These are phyloP conservation scores for Scaptomyza polygonia DNA, from an alignment of 2,888 invertebrate genomes.

Conservation along the genomic window DNA sequence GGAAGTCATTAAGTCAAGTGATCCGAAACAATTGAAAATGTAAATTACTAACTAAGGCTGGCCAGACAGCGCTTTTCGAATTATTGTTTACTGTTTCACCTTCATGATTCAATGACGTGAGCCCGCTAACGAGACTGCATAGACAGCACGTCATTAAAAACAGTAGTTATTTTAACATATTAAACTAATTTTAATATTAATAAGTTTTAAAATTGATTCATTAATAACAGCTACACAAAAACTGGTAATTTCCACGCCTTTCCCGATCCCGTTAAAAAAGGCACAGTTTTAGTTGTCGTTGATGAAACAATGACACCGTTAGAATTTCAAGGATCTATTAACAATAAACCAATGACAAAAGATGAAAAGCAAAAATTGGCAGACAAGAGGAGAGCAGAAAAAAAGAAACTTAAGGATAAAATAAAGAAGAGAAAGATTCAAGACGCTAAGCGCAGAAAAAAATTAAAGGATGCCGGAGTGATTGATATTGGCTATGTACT, in stretches of 20 bases:
- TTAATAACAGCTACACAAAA: conserved; percentile 72
- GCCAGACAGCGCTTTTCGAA: too few species aligned
- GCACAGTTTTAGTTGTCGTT: conserved; percentile 85
- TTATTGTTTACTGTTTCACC: too few species aligned
- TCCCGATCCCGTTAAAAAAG: conserved; percentile 85
- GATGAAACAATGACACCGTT: conserved; percentile 84
- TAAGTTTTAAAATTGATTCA: too few species aligned
- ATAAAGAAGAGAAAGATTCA: conserved; percentile 62
- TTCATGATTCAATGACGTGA: too few species aligned
- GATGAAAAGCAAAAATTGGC: conserved; percentile 80
- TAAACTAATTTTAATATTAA: too few species aligned
- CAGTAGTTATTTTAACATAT: neutral
- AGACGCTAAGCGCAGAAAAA: conserved; percentile 72
- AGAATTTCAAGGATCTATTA: conserved; percentile 80
- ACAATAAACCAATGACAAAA: conserved; percentile 72
- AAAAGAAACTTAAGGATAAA: conserved; percentile 72
- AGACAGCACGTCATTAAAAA: too few species aligned
- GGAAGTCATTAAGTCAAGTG: too few species aligned
- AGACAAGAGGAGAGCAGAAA: conserved; percentile 58
- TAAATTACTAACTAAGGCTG: too few species aligned
- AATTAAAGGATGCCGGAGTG: conserved; percentile 69
- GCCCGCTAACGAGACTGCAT: too few species aligned
- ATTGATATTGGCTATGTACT: conserved; percentile 70
- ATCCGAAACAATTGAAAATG: too few species aligned
- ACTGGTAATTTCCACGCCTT: conserved; percentile 84